phyloP scores from a whole-genome alignment of 2,113 vertebrate genomes.

The Cepphus grylle region DNA sequence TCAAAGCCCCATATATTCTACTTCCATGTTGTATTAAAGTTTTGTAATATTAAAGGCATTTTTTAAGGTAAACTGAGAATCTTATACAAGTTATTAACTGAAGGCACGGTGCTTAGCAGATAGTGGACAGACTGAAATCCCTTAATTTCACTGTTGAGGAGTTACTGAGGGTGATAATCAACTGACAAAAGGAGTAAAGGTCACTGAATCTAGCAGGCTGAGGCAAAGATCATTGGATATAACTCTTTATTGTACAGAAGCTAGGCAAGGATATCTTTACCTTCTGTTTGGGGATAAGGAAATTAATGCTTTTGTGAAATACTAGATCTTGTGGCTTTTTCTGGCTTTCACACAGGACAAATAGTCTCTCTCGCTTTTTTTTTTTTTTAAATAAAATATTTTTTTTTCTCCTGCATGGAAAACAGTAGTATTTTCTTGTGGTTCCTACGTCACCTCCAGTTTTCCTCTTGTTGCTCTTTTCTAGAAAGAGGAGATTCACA shows the following conservation, averaged over 20 bases:
- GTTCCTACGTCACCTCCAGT: background rate
- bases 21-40: background rate
- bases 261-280: background rate
- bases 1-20: background rate
- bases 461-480: background rate
- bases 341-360: background rate
- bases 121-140: background rate
- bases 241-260: background rate
- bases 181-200: background rate
- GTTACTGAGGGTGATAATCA: background rate
- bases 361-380: background rate
- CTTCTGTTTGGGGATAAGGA: background rate
- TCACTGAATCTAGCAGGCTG: background rate
- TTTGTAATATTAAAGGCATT: background rate
- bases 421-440: background rate
- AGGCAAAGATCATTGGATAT: background rate
- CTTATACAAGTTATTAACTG: background rate
- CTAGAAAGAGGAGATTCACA: background rate
- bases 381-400: background rate
- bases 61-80: background rate
- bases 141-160: background rate
- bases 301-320: background rate
- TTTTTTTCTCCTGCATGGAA: background rate
- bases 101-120: background rate
- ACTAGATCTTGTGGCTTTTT: background rate